Conservation (phyloP, 2,113 vertebrate genomes). For the Nannobrachium achirus region DNA sequence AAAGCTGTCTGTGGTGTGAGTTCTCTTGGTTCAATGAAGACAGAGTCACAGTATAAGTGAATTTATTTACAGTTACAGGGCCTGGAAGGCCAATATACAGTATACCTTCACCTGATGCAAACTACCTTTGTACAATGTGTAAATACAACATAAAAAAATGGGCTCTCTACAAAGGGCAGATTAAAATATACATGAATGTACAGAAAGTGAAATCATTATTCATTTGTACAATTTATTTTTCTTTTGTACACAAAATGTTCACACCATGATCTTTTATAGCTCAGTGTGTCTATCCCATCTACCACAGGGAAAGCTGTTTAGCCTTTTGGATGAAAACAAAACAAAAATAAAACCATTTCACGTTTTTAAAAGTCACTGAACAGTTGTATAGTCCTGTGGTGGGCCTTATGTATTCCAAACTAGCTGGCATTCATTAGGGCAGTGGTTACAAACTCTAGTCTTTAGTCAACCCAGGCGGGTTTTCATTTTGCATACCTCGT, state of each 20-base stretch:
- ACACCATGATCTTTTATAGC: constrained; percentile 2
- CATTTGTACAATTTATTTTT: constrained; percentile 32
- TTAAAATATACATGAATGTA: constrained; percentile 46
- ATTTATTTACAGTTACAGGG: constrained; percentile 63
- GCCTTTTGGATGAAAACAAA: background rate
- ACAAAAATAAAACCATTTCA: constrained; percentile 5
- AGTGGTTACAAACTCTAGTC: no score
- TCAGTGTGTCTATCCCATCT: background rate
- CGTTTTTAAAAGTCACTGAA: background rate
- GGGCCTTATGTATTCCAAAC: background rate
- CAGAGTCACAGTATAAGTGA: constrained; percentile 8
- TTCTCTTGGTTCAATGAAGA: background rate
- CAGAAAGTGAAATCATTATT: constrained; percentile 50
- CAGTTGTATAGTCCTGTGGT: constrained; percentile 24
- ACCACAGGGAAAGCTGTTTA: background rate
- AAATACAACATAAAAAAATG: constrained; percentile 57
- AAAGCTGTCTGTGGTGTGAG: background rate
- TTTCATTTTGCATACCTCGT: no score
- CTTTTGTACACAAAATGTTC: constrained; percentile 7
- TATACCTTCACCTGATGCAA: constrained; percentile 33
- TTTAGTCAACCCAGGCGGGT: no score
- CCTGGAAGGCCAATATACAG: constrained; percentile 26
- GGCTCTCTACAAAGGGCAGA: constrained; percentile 53
- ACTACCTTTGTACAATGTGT: constrained; percentile 24
- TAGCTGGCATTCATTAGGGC: no score